Evolutionary conservation across 2,113 vertebrate species (phyloP).

Genomic region (Empidonax alnorum): DNA sequence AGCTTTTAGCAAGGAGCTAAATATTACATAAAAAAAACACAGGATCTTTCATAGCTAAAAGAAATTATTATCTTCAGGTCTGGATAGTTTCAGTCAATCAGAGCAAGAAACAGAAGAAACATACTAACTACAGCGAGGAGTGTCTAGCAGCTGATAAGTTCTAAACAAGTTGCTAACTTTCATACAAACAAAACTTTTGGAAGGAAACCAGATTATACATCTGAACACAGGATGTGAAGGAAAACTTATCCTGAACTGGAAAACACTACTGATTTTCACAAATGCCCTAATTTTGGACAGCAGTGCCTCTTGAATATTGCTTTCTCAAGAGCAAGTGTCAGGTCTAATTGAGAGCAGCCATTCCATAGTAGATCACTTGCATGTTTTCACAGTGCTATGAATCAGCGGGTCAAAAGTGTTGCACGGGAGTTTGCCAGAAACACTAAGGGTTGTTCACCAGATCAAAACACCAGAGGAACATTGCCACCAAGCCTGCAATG

Average conservation of each 20-base stretch:
- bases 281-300: background rate
- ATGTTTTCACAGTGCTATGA: background rate
- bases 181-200: background rate
- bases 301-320: background rate
- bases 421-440: background rate
- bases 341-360: background rate
- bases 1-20: constrained; percentile 9
- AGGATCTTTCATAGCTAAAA: background rate
- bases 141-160: background rate
- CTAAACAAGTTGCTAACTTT: background rate
- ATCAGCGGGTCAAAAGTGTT: background rate
- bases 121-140: background rate
- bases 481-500: background rate
- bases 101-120: background rate
- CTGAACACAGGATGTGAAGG: background rate
- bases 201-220: background rate
- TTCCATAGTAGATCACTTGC: background rate
- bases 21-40: background rate
- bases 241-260: background rate
- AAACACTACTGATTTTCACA: background rate
- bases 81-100: background rate
- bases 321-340: background rate
- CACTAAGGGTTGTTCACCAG: background rate
- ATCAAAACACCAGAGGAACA: background rate
- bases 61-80: background rate